phyloP scores from a whole-genome alignment of 2,797 vertebrate genomes.

The Vireo griseus region DNA sequence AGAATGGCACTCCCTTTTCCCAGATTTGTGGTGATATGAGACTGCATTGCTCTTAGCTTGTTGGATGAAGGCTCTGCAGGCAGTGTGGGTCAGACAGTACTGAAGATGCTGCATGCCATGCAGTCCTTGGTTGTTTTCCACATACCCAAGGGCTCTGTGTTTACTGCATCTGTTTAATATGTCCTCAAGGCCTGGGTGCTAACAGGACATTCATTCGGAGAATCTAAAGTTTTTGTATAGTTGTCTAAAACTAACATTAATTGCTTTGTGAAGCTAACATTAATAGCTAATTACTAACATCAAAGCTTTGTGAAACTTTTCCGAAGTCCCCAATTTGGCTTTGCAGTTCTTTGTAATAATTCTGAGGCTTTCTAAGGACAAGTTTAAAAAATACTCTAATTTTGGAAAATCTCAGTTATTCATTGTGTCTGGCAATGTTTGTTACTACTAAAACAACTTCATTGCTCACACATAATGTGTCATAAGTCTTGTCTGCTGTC shows the following conservation, averaged over 20 bases:
- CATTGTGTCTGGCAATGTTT: neutral
- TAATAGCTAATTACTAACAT: neutral
- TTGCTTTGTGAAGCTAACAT: neutral
- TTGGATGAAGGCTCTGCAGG: neutral
- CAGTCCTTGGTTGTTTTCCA: neutral
- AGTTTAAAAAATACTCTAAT: neutral
- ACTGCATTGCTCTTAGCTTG: neutral
- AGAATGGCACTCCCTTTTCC: neutral
- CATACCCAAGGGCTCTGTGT: neutral
- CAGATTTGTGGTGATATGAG: neutral
- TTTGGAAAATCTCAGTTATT: neutral
- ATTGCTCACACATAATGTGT: neutral
- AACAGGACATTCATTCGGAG: neutral
- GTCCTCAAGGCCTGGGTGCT: neutral
- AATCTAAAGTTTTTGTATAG: neutral
- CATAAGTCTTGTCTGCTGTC: neutral
- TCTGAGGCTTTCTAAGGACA: neutral
- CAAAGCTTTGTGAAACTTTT: neutral
- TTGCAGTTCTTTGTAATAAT: neutral
- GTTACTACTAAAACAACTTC: neutral
- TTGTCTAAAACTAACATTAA: neutral
- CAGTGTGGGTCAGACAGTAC: accelerated
- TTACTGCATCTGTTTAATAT: neutral
- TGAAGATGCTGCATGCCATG: neutral
- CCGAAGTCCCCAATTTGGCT: neutral